Evolutionary conservation across 2,113 vertebrate species (phyloP).

Genomic region (Malurus alboscapulatus): DNA sequence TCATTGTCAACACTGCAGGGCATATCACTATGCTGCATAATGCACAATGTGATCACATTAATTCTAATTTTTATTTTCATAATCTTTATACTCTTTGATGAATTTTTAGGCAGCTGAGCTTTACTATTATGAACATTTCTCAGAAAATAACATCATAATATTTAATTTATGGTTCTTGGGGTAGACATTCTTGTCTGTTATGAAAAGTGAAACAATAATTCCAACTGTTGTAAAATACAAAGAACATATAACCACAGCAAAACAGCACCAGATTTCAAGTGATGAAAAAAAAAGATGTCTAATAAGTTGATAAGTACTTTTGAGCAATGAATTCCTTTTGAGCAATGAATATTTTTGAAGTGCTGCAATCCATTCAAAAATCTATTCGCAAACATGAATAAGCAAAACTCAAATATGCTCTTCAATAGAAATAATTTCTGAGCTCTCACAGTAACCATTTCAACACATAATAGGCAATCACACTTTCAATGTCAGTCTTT

Average conservation of each 20-base stretch:
- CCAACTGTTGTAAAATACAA: neutral
- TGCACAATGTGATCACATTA: neutral
- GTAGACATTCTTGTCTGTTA: neutral
- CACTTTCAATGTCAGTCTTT: neutral
- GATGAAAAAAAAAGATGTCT: neutral
- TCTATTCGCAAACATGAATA: neutral
- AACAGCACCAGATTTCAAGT: neutral
- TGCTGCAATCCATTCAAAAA: neutral
- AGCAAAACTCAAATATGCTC: neutral
- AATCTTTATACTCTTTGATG: neutral
- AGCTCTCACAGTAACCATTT: neutral
- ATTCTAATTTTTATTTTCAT: neutral
- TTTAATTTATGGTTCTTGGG: neutral
- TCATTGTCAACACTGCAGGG: neutral
- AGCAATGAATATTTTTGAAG: neutral
- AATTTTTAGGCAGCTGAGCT: neutral
- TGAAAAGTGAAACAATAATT: neutral
- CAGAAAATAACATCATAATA: neutral
- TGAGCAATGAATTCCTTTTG: neutral
- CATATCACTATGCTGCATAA: neutral
- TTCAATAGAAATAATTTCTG: neutral
- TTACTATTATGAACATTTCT: neutral
- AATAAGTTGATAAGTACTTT: neutral
- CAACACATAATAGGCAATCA: neutral
- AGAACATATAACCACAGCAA: neutral